Base-by-base conservation (phyloP, 1,140 invertebrate genomes). In the Polypedilum vanderplanki region DNA sequence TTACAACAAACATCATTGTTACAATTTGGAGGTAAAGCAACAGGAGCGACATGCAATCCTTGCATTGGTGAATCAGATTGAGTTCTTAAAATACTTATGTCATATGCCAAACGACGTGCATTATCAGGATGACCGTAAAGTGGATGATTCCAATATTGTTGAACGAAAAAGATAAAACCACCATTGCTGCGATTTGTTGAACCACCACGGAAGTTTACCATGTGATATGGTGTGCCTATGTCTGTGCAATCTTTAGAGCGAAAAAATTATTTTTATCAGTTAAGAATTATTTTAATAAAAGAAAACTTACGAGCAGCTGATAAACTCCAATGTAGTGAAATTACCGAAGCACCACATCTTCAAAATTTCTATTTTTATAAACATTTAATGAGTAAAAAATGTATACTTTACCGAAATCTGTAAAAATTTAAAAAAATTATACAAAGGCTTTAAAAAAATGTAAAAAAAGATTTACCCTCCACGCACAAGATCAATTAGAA, bases 231-330 rank as follows among this genome's bases (percentile, higher is more conserved):
- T 57, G 46, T 57, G 46, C n/a, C n/a, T 4, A 33, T 33, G 24
- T 33, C 24, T 33, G 24, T 33, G 24, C 24, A 33, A 33, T 33
- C 24, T 33, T 33, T 33, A 3, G 24, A 33, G 24, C 1, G 5
- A 33, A 33, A 33, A 33, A 33, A 33, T 33, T 33, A n/a, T n/a
- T n/a, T n/a, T n/a, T n/a, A n/a, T n/a, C n/a, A n/a, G n/a, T n/a
- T n/a, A n/a, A n/a, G n/a, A n/a, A n/a, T n/a, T n/a, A n/a, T n/a
- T n/a, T n/a, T n/a, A n/a, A n/a, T n/a, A n/a, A n/a, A n/a, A n/a
- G n/a, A 33, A 46, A 57, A 57, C 46, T 57, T 57, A 57, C 46
- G 46, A 57, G 46, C 46, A 57, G 46, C 46, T n/a, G 46, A n/a
- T 15, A 57, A 57, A n/a, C 12, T 4, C 46, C 46, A 57, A 15